Evolutionary conservation across 1,140 invertebrate genomes (phyloP).

Genomic region (Macrobrachium rosenbergii): DNA sequence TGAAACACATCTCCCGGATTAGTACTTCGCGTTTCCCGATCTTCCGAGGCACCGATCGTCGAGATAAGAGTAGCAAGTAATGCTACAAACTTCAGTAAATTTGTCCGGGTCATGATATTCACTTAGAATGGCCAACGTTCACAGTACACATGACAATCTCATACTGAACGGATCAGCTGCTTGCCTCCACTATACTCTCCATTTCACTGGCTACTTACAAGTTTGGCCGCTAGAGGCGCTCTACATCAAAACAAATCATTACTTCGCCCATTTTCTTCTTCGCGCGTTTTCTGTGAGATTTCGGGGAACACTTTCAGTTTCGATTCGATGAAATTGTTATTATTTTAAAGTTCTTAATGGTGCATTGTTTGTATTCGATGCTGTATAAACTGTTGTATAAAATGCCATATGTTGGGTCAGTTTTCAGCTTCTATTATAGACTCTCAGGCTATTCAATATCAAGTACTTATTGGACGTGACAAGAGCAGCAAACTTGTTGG

Average conservation of each 20-base stretch:
- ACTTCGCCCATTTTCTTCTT: conserved; percentile 34
- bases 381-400: no score
- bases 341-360: not conserved
- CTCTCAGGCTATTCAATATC: no score
- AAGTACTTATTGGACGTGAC: no score
- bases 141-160: conserved; percentile 50
- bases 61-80: conserved; percentile 25
- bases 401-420: no score
- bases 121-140: conserved; percentile 21
- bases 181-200: conserved; percentile 33
- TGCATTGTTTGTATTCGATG: no score
- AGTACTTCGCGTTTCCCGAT: conserved; percentile 23
- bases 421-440: no score
- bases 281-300: not conserved
- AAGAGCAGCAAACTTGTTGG: no score
- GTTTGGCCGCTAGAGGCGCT: conserved; percentile 40
- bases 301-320: conserved; percentile 10
- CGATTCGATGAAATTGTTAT: not conserved
- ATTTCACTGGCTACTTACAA: conserved; percentile 46
- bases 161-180: conserved; percentile 53
- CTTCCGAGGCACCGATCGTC: conserved; percentile 6
- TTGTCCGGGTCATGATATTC: conserved; percentile 58
- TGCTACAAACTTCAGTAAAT: conserved; percentile 47
- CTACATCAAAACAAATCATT: conserved; percentile 59
- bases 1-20: conserved; percentile 31